These are phyloP conservation scores for Dasyprocta punctata DNA, from an alignment of 2,113 vertebrate species.

Conservation along the genomic window DNA sequence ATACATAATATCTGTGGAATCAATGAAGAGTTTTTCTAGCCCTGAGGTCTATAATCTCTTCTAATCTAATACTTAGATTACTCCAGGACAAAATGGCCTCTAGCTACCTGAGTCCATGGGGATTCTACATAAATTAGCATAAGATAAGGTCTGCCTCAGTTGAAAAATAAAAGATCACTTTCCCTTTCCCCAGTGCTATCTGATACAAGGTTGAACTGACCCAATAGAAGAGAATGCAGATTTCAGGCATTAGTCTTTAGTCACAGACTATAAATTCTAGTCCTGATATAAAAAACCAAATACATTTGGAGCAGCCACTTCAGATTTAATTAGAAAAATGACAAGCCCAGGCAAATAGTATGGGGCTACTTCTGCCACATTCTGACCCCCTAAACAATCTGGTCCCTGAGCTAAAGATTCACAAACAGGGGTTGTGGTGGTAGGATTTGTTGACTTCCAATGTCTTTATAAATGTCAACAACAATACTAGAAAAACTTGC, in stretches of 20 bases:
- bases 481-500: background rate
- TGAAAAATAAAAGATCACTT: background rate
- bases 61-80: background rate
- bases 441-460: background rate
- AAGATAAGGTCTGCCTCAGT: background rate
- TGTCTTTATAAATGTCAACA: background rate
- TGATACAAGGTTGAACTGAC: background rate
- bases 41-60: background rate
- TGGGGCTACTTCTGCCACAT: background rate
- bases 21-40: background rate
- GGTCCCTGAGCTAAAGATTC: conserved; percentile 6
- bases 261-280: conserved; percentile 22
- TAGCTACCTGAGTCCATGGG: background rate
- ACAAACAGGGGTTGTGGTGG: background rate
- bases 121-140: background rate
- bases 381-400: background rate
- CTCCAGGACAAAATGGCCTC: background rate
- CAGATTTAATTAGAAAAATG: conserved; percentile 39
- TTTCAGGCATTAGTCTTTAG: background rate
- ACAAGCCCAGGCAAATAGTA: background rate
- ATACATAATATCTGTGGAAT: background rate
- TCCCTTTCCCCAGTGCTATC: background rate
- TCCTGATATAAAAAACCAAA: background rate
- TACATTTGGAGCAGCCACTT: conserved; percentile 36
- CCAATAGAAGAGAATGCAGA: background rate